phyloP scores from a whole-genome alignment of 2,888 invertebrate genomes.

The Pediacus dermestoides region DNA sequence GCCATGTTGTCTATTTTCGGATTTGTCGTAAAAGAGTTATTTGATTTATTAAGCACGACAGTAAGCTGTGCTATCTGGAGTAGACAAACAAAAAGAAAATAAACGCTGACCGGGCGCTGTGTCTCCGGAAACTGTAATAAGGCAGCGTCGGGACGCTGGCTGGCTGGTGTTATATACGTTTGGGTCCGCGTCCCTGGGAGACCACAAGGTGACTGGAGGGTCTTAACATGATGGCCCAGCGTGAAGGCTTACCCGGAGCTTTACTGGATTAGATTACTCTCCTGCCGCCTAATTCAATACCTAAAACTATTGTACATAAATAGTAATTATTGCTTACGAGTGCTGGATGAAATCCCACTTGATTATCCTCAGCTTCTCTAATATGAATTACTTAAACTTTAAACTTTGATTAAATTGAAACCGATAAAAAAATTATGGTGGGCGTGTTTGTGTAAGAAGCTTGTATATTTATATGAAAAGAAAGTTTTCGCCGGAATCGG shows the following conservation, averaged over 20 bases:
- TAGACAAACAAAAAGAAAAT: too few relatives aligned
- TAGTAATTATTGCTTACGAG: constrained; percentile 20
- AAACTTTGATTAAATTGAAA: too few relatives aligned
- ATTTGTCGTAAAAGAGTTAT: too few relatives aligned
- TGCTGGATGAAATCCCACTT: constrained; percentile 1
- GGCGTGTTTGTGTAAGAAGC: neutral
- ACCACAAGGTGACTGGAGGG: constrained; percentile 23
- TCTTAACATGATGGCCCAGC: constrained; percentile 25
- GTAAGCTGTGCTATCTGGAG: too few relatives aligned
- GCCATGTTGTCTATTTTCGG: too few relatives aligned
- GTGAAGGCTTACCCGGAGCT: constrained; percentile 21
- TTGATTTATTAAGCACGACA: too few relatives aligned
- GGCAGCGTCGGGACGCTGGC: too few relatives aligned
- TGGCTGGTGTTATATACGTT: too few relatives aligned
- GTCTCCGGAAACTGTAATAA: too few relatives aligned
- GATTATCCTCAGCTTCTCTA: neutral
- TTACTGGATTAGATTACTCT: constrained; percentile 26
- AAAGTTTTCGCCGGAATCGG: constrained; percentile 21
- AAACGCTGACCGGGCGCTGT: too few relatives aligned
- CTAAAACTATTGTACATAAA: constrained; percentile 20
- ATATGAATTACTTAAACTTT: constrained; percentile 1
- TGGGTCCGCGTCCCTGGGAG: too few relatives aligned
- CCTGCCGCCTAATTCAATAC: constrained; percentile 25
- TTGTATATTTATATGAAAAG: constrained; percentile 15
- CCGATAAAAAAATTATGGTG: neutral